phyloP scores from a whole-genome alignment of 2,113 vertebrate genomes.

The Carlito syrichta region DNA sequence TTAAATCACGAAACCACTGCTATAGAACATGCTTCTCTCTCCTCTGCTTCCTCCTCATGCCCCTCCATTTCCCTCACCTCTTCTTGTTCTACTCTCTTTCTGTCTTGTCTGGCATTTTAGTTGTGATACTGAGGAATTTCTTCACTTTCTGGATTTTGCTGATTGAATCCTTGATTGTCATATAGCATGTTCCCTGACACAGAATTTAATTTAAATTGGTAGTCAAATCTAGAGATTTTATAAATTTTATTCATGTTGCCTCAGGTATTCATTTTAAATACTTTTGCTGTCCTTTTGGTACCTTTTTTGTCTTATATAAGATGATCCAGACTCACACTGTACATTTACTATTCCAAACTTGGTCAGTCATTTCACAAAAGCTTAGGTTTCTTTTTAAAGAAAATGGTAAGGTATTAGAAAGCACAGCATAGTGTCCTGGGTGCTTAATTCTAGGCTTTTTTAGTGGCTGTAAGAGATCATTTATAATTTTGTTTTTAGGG shows the following conservation, averaged over 20 bases:
- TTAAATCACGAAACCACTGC: background rate
- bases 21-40: background rate
- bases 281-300: background rate
- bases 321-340: background rate
- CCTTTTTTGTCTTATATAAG: background rate
- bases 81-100: background rate
- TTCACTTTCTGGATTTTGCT: background rate
- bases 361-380: background rate
- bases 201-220: background rate
- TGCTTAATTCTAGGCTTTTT: background rate
- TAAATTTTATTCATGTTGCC: background rate
- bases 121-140: background rate
- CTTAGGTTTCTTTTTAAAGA: background rate
- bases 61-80: no score
- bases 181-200: background rate
- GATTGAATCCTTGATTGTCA: background rate
- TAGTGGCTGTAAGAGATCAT: background rate
- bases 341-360: background rate
- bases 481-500: background rate
- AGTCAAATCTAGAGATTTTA: background rate
- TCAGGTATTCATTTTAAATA: background rate
- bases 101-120: background rate
- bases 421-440: background rate
- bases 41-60: fast-evolving
- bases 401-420: background rate